Percentiles rank a stretch among this genome's conserved stretches.
Evolutionary conservation across 2,797 vertebrate genomes (phyloP).

Genomic region (Danio tinwini): DNA sequence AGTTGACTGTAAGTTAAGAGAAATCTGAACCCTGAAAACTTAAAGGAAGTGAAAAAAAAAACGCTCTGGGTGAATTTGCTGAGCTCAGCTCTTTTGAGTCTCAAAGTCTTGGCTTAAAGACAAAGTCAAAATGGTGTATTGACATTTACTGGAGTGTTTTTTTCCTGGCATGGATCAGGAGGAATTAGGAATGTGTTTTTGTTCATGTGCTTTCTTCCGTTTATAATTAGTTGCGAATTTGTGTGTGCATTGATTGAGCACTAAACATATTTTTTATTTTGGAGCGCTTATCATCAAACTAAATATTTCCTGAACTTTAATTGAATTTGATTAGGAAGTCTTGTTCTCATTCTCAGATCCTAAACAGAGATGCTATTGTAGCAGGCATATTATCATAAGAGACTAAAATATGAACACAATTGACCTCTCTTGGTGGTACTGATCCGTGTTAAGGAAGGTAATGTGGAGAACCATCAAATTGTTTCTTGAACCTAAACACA

Average conservation of each 20-base stretch:
- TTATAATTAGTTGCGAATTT: slow-evolving; percentile 2
- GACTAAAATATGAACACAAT: slow-evolving; percentile 24
- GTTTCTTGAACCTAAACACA: slow-evolving; percentile 3
- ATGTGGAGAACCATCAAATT: neutral
- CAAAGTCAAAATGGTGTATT: slow-evolving; percentile 26
- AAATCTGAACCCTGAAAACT: slow-evolving; percentile 14
- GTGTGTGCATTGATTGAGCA: neutral
- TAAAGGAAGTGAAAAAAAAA: neutral
- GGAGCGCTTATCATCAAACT: neutral
- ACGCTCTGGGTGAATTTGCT: slow-evolving; percentile 10
- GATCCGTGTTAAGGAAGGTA: slow-evolving; percentile 7
- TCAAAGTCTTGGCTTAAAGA: slow-evolving; percentile 10
- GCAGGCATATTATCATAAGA: slow-evolving; percentile 17
- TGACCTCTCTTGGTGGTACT: slow-evolving; percentile 20
- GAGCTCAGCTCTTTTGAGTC: slow-evolving; percentile 39
- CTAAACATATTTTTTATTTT: neutral
- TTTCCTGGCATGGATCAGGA: neutral
- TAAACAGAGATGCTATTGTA: slow-evolving; percentile 22
- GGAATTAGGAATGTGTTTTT: neutral
- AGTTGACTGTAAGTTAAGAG: slow-evolving; percentile 16
- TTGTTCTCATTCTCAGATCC: slow-evolving; percentile 18
- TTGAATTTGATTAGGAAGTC: slow-evolving; percentile 35
- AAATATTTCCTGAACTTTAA: slow-evolving; percentile 32
- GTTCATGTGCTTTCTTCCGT: slow-evolving; percentile 12
- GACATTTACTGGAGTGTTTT: slow-evolving; percentile 33